phyloP scores from a whole-genome alignment of 2,113 vertebrate genomes.

The Barbus barbus region DNA sequence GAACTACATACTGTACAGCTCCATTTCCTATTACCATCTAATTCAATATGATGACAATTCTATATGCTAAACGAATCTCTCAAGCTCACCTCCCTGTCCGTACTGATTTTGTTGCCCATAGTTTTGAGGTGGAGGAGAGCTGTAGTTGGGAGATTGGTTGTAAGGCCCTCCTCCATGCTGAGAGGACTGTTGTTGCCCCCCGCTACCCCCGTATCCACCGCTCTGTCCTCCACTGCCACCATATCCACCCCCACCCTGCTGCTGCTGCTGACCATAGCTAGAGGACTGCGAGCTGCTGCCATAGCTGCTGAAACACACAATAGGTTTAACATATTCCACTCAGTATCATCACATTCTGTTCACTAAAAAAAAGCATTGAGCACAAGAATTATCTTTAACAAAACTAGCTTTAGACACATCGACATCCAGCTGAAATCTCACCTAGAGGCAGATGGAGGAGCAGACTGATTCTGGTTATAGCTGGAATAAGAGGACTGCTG shows the following conservation, averaged over 20 bases:
- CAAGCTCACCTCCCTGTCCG: conserved; percentile 66
- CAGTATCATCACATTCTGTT: too few species aligned
- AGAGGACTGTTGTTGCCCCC: conserved; percentile 66
- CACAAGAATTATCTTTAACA: background rate
- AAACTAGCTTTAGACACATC: background rate
- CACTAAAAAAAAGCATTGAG: too few species aligned
- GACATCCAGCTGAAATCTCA: conserved; percentile 45
- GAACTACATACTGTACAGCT: background rate
- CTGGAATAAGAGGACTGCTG: conserved; percentile 84
- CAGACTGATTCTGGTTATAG: conserved; percentile 79
- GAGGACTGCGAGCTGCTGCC: conserved; percentile 74
- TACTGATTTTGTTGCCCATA: conserved; percentile 86
- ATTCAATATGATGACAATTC: background rate
- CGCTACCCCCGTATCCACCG: conserved; percentile 57
- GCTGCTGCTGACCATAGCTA: conserved; percentile 76
- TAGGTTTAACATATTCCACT: background rate
- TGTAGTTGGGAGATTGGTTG: conserved; percentile 80
- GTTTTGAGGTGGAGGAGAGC: conserved; percentile 76
- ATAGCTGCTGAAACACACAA: conserved; percentile 64
- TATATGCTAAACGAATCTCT: background rate
- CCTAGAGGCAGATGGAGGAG: conserved; percentile 77
- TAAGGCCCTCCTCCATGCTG: conserved; percentile 71
- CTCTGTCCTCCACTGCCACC: conserved; percentile 46
- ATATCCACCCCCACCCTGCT: conserved; percentile 65
- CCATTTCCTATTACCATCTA: background rate